Evolutionary conservation across 2,888 invertebrate genomes (phyloP).

Genomic region (Polia nebulosa): DNA sequence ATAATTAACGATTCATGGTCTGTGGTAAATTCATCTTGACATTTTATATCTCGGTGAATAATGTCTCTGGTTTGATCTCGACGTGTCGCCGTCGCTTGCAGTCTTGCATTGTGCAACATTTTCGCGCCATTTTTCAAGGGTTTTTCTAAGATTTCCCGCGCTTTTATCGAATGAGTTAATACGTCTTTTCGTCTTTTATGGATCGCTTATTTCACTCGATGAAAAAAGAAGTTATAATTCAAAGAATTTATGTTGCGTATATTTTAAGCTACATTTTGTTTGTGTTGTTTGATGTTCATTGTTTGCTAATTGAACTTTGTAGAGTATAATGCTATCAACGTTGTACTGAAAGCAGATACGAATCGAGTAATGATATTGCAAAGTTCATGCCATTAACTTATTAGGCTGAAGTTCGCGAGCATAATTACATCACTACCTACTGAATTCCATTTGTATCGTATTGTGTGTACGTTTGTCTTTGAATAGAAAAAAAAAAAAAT

Average conservation of each 20-base stretch:
- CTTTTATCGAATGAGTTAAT: slow-evolving; percentile 67
- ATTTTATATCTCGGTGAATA: slow-evolving; percentile 53
- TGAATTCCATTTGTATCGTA: slow-evolving; percentile 11
- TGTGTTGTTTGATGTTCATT: slow-evolving; percentile 12
- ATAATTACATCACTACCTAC: slow-evolving; percentile 13
- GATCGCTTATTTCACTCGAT: slow-evolving; percentile 22
- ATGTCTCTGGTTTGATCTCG: slow-evolving; percentile 53
- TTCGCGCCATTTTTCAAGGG: slow-evolving; percentile 65
- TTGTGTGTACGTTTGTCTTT: neutral
- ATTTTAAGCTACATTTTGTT: slow-evolving; percentile 19
- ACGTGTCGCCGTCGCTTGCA: slow-evolving; percentile 63
- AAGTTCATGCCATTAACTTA: slow-evolving; percentile 32
- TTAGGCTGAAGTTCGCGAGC: slow-evolving; percentile 1
- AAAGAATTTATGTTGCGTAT: neutral
- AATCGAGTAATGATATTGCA: slow-evolving; percentile 31
- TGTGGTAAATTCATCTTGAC: slow-evolving; percentile 50
- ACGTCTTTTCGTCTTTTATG: slow-evolving; percentile 63
- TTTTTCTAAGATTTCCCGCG: slow-evolving; percentile 52
- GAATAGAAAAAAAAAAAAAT: neutral
- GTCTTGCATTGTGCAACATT: slow-evolving; percentile 72
- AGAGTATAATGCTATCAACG: slow-evolving; percentile 30
- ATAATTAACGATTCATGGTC: slow-evolving; percentile 51
- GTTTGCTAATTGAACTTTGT: slow-evolving; percentile 38
- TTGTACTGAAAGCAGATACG: slow-evolving; percentile 14
- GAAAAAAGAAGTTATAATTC: slow-evolving; percentile 3